Evolutionary conservation across 2,113 vertebrate species (phyloP).

Genomic region (Petaurus breviceps): DNA sequence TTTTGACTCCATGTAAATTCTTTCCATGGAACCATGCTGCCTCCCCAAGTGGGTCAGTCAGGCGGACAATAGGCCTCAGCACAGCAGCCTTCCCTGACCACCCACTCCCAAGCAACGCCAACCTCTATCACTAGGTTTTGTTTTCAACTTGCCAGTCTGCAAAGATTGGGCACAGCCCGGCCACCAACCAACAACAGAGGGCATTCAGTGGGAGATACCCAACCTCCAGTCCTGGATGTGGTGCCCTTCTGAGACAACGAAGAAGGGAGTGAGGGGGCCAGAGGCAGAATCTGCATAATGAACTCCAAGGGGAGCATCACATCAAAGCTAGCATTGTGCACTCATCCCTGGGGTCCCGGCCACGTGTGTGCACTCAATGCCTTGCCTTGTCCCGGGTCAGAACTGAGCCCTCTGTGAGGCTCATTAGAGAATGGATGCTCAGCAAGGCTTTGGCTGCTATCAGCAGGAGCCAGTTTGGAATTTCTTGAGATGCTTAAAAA

Average conservation of each 20-base stretch:
- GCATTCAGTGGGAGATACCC: constrained; percentile 15
- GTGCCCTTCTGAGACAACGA: constrained; percentile 63
- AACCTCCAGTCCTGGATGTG: constrained; percentile 43
- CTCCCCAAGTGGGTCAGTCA: not conserved
- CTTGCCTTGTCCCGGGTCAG: not conserved
- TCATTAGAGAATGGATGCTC: constrained; percentile 36
- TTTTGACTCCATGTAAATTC: not conserved
- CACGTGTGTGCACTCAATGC: not conserved
- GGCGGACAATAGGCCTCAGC: constrained; percentile 43
- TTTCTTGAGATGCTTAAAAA: constrained; percentile 69
- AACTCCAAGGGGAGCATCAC: not conserved
- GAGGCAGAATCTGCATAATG: not conserved
- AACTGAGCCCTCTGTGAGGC: not conserved
- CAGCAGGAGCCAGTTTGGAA: constrained; percentile 29
- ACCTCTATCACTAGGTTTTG: constrained; percentile 63
- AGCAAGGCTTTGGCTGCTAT: not conserved
- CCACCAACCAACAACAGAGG: not conserved
- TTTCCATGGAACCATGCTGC: not conserved
- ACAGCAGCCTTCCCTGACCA: constrained; percentile 41
- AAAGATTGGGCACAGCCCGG: constrained; percentile 47
- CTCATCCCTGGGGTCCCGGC: not conserved
- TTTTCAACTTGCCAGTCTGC: constrained; percentile 22
- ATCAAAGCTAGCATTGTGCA: constrained; percentile 16
- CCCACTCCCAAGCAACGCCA: constrained; percentile 26
- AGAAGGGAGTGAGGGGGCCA: not conserved